Evolutionary conservation across 1,140 invertebrate genomes (phyloP), one percentile per base, ranked within the genome.

Genomic region (Psilanteris sp.): DNA sequence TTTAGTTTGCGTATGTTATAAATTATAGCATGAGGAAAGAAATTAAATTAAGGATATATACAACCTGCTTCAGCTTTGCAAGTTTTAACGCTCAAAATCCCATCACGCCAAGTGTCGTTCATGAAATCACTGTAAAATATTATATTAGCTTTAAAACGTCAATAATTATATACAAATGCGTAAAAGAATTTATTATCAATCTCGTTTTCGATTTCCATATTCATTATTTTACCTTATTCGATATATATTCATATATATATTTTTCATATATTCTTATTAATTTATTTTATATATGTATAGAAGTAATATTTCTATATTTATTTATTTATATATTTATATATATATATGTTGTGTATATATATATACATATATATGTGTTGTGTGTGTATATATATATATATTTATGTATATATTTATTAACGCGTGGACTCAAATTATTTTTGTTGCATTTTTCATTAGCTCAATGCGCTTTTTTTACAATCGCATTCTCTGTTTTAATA

Each of bases 141-240:
- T 81, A 80, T 75, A 79, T 76, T 67, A 79, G 77, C 73, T 82
- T 83, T 77, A 78, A 82, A 84, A 83, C 80, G 79, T 82, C 78
- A 81, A 82, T 83, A 81, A 81, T 81, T 84, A 84, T 84, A 84
- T 84, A 84, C 82, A 82, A 84, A 82, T 82, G 77, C 79, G 76
- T 82, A 81, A 84, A 84, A 82, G 81, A 81, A 79, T 81, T 79
- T 80, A 10, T 77, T 71, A 10, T 74, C 55, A 75, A 78, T 80
- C 73, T 79, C 29, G 50, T 75, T 59, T 76, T 55, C 55, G 26
- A 75, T 31, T 78, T 66, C 44, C 55, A 59, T 76, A 77, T 78
- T 79, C 44, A 27, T 77, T 81, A 76, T 72, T 77, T 73, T 75
- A 75, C 62, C 79, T 83, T 81, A 72, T 54, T 82, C 67, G 78